Evolutionary conservation across 2,797 vertebrate species (phyloP).

Genomic region (Pangasius larnaudii): DNA sequence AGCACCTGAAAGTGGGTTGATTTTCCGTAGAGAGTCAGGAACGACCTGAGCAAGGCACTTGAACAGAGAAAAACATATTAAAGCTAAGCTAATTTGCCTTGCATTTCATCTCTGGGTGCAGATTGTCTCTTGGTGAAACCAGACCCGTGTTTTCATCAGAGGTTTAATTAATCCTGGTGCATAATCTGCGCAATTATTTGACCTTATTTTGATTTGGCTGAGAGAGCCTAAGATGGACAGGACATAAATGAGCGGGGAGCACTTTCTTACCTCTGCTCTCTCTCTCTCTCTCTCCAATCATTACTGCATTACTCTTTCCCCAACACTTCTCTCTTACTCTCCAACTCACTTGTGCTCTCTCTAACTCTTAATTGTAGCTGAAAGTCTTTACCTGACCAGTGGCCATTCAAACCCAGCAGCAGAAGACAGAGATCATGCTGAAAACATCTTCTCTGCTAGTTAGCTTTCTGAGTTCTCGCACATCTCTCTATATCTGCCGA

Average conservation of each 20-base stretch:
- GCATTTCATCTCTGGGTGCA: conserved; percentile 66
- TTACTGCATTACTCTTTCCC: not conserved
- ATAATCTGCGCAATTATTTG: conserved; percentile 76
- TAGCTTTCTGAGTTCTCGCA: not conserved
- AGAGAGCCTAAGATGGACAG: conserved; percentile 61
- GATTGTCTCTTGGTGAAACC: conserved; percentile 40
- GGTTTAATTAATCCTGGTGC: conserved; percentile 74
- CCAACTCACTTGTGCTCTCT: not conserved
- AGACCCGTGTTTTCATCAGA: conserved; percentile 64
- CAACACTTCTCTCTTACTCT: not conserved
- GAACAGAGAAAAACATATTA: conserved; percentile 32
- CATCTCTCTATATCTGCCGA: not conserved
- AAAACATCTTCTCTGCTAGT: conserved; percentile 1
- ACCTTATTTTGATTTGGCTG: conserved; percentile 68
- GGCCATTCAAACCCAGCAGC: not conserved
- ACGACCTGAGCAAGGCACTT: not conserved
- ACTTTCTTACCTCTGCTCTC: conserved; percentile 49
- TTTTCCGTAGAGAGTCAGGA: not conserved
- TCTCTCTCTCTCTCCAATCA: not conserved
- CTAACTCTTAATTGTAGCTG: conserved; percentile 4
- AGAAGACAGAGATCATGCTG: not conserved
- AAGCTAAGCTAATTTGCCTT: conserved; percentile 61
- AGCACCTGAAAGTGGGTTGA: not conserved
- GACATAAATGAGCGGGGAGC: conserved; percentile 65
- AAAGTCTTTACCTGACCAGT: conserved; percentile 8